phyloP scores from a whole-genome alignment of 1,140 invertebrate species.

The Procambarus virginalis region DNA sequence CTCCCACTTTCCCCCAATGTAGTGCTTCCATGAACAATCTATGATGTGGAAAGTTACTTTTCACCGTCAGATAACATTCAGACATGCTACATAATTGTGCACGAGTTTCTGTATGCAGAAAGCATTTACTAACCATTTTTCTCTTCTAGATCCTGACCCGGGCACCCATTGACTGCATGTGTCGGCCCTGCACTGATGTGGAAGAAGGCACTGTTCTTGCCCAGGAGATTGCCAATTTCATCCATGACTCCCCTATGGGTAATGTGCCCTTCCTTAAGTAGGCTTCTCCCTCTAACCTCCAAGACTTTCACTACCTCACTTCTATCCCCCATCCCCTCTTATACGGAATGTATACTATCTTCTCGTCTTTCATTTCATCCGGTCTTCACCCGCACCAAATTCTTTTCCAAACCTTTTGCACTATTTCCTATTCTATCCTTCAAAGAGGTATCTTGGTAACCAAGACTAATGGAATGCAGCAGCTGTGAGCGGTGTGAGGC shows the following conservation, averaged over 20 bases:
- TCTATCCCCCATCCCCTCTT: neutral
- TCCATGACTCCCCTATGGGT: conserved; percentile 82
- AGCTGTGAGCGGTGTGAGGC: neutral
- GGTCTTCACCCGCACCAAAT: too few species aligned
- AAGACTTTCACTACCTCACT: neutral
- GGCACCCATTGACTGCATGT: conserved; percentile 94
- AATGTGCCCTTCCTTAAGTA: conserved; percentile 69
- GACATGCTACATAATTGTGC: too few species aligned
- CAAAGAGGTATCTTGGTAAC: neutral
- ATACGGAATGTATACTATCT: neutral
- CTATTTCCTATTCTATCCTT: neutral
- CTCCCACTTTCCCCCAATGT: too few species aligned
- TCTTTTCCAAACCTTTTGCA: neutral
- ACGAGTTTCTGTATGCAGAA: too few species aligned
- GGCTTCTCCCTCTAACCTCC: neutral
- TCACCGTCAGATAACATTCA: too few species aligned
- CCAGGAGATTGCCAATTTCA: conserved; percentile 90
- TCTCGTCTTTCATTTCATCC: neutral
- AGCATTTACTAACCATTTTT: too few species aligned
- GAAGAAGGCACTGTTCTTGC: conserved; percentile 91
- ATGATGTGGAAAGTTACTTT: too few species aligned
- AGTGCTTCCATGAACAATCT: too few species aligned
- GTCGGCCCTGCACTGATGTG: conserved; percentile 89
- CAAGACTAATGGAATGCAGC: neutral
- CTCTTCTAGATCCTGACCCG: conserved; percentile 85